A percentile compares a stretch with the other conserved stretches of the same genome.
Conservation (phyloP, 2,888 invertebrate genomes). For the Myopa tessellatipennis region DNA sequence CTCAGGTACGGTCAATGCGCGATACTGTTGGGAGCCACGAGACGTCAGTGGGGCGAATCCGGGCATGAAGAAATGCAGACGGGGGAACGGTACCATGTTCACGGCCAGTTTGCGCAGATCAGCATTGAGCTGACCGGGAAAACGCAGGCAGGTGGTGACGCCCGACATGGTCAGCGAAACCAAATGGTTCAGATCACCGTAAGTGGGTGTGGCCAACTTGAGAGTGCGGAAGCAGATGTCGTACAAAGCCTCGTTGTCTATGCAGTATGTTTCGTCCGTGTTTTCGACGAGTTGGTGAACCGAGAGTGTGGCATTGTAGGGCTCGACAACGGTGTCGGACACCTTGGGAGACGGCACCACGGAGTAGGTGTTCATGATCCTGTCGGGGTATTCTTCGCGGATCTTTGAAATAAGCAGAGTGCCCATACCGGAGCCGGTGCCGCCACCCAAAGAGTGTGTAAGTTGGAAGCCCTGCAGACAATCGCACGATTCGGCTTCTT, state of each 20-base stretch:
- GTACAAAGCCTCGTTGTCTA: conserved; percentile 93
- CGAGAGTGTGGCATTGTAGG: conserved; percentile 91
- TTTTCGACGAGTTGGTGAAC: conserved; percentile 91
- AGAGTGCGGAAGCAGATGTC: conserved; percentile 94
- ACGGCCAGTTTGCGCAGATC: conserved; percentile 88
- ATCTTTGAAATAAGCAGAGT: conserved; percentile 96
- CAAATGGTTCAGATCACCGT: conserved; percentile 93
- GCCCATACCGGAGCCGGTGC: conserved; percentile 97
- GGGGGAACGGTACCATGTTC: conserved; percentile 94
- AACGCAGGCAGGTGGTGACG: conserved; percentile 85
- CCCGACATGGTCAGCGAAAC: conserved; percentile 90
- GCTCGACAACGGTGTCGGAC: conserved; percentile 93
- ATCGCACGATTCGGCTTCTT: conserved; percentile 92
- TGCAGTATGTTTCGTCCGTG: conserved; percentile 92
- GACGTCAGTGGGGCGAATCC: conserved; percentile 85
- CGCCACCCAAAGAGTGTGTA: conserved; percentile 95
- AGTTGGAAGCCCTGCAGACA: conserved; percentile 94
- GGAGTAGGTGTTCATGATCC: conserved; percentile 98
- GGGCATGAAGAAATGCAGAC: conserved; percentile 90
- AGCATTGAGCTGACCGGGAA: conserved; percentile 92
- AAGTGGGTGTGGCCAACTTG: conserved; percentile 90
- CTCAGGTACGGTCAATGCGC: conserved; percentile 92
- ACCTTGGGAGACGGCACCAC: conserved; percentile 89
- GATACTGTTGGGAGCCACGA: conserved; percentile 75
- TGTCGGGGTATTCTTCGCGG: conserved; percentile 96